phyloP scores from a whole-genome alignment of 2,888 invertebrate species.

The Synergus laeviventris region DNA sequence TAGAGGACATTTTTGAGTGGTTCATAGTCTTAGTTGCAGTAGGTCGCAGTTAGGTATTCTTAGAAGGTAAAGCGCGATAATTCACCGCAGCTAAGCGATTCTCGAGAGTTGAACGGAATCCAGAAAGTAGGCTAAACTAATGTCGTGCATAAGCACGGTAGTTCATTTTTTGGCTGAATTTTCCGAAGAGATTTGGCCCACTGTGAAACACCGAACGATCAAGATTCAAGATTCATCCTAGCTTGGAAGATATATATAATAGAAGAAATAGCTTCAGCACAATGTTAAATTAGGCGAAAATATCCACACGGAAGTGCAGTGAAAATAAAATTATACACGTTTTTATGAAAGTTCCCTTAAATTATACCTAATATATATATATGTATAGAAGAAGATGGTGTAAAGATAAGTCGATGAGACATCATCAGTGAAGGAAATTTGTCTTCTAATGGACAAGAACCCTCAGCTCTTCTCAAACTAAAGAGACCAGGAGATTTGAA shows the following conservation, averaged over 20 bases:
- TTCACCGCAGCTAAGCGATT: slow-evolving; percentile 47
- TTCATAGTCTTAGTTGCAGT: background rate
- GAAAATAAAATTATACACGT: too few species aligned
- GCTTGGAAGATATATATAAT: too few species aligned
- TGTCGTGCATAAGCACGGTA: slow-evolving; percentile 56
- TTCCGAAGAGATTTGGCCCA: slow-evolving; percentile 58
- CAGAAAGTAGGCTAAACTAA: slow-evolving; percentile 54
- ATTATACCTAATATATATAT: too few species aligned
- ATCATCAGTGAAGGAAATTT: too few species aligned
- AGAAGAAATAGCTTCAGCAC: background rate
- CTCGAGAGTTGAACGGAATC: slow-evolving; percentile 58
- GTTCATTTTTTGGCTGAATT: slow-evolving; percentile 59
- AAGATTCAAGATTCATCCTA: background rate
- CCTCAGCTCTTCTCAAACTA: background rate
- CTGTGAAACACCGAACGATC: background rate
- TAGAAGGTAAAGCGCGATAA: slow-evolving; percentile 48
- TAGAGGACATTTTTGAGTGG: background rate
- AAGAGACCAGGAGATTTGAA: slow-evolving; percentile 1
- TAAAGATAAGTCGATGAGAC: background rate
- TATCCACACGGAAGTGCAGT: too few species aligned
- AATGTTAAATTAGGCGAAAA: background rate
- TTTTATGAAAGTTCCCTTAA: too few species aligned
- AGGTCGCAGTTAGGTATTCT: slow-evolving; percentile 46
- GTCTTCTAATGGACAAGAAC: background rate
- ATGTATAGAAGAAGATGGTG: background rate